Conservation (phyloP, 1,140 invertebrate genomes). For the Onthophagus taurus region DNA sequence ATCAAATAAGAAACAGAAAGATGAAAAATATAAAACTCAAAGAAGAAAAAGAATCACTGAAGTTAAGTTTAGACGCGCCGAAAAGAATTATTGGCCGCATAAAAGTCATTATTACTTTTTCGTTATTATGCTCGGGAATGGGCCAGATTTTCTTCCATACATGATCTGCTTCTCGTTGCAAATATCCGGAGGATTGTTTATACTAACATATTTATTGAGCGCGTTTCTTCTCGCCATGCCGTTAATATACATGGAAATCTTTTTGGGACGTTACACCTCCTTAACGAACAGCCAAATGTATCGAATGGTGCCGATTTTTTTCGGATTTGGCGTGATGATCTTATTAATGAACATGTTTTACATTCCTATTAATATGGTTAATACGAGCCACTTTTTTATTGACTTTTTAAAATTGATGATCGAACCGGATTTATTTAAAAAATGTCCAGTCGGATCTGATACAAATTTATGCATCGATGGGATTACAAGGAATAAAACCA, state of each 20-base stretch:
- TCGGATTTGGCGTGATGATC: slow-evolving; percentile 13
- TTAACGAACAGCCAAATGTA: slow-evolving; percentile 20
- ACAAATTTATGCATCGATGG: not conserved
- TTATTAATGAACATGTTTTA: slow-evolving; percentile 12
- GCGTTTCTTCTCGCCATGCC: slow-evolving; percentile 15
- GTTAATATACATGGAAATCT: slow-evolving; percentile 19
- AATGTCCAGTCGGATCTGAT: slow-evolving; percentile 9
- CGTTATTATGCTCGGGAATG: slow-evolving; percentile 16
- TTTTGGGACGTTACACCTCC: slow-evolving; percentile 17
- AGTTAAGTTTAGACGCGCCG: slow-evolving; percentile 11
- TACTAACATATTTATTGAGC: slow-evolving; percentile 10
- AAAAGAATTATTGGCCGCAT: slow-evolving; percentile 13
- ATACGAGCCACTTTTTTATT: slow-evolving; percentile 10
- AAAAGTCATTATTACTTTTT: slow-evolving; percentile 15
- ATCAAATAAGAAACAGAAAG: slow-evolving; percentile 9
- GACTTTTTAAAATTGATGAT: slow-evolving; percentile 11
- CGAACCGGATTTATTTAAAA: not conserved
- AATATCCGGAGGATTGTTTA: slow-evolving; percentile 18
- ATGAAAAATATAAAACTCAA: not conserved
- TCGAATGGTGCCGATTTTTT: slow-evolving; percentile 18
- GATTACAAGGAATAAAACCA: not conserved
- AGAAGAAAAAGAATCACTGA: slow-evolving; percentile 1
- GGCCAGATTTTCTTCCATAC: slow-evolving; percentile 14
- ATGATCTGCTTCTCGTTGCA: slow-evolving; percentile 14
- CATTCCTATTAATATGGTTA: slow-evolving; percentile 10